These are phyloP conservation scores for Allophyes oxyacanthae DNA, from an alignment of 2,888 invertebrate species.

Conservation along the genomic window DNA sequence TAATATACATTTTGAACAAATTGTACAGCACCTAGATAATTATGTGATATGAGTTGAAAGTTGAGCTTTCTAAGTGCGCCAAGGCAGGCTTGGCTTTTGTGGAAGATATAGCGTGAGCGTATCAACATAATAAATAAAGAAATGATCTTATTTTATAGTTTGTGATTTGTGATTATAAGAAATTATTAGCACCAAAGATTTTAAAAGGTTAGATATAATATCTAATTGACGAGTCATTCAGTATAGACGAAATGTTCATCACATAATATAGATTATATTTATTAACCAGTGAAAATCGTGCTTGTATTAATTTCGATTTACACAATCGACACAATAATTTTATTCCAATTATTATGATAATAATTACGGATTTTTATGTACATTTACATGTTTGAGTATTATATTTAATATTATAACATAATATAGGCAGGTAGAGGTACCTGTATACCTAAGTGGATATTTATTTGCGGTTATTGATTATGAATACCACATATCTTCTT, in stretches of 20 bases:
- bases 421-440: too few species aligned
- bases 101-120: constrained; percentile 6
- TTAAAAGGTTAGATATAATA: constrained; percentile 6
- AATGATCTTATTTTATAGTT: constrained; percentile 23
- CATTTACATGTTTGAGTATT: too few species aligned
- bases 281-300: too few species aligned
- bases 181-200: constrained; percentile 50
- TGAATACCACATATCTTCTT: too few species aligned
- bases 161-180: constrained; percentile 10
- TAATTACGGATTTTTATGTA: too few species aligned
- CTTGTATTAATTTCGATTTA: background rate
- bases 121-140: constrained; percentile 17
- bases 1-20: constrained; percentile 33
- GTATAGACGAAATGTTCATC: background rate
- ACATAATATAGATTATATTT: background rate
- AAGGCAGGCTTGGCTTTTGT: constrained; percentile 18
- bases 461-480: too few species aligned
- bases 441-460: too few species aligned
- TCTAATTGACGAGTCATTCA: too few species aligned
- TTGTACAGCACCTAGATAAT: constrained; percentile 27
- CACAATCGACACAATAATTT: background rate
- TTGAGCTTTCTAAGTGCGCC: constrained; percentile 32
- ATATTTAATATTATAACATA: too few species aligned
- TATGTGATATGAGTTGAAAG: constrained; percentile 34
- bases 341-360: too few species aligned